Evolutionary conservation across 1,140 invertebrate species (phyloP), one percentile per base, ranked within the genome.

Genomic region (Agraylea sexmaculata): DNA sequence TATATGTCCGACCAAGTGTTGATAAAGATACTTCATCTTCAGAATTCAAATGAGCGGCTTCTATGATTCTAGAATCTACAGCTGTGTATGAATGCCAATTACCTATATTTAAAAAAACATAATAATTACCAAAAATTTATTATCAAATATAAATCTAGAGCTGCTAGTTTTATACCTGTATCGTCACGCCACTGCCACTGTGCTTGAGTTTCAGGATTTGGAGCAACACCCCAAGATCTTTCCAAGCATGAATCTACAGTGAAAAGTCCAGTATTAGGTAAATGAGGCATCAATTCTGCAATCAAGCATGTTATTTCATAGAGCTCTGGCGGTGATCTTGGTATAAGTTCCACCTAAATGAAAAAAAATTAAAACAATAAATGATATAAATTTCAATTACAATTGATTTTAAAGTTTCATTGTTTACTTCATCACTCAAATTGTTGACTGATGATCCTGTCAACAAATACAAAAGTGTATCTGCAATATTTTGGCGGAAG

Each of bases 111-210:
- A 31, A 31, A 31, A 31, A 31, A 7, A 10, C 7, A 10, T 13
- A 31, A 31, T 13, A 31, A 8, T 8, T 13, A 7, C 8, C 7
- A 10, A 10, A 13, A 6, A 13, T 7, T 13, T 31, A 31, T 6
- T 31, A 6, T 7, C 15, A 31, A 7, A 5, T 8, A 31, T 6
- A 10, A 31, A 31, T 8, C n/a, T 10, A 8, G 13, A 31, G 7
- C 29, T 7, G 12, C 15, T 11, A 30, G 4, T 10, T 37, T 34
- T 42, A 51, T 61, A 78, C 88, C 83, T 79, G 90, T 60, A 82
- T 91, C 92, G 62, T 95, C 91, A 32, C 85, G 74, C 91, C 92
- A 96, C 61, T 94, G 90, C 93, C 93, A 97, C 44, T 83, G 75
- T 2, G 92, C 85, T 42, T 80, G 74, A 55, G 89, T 82, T 52